A percentile compares a stretch with the other conserved stretches of the same genome.
Evolutionary conservation across 2,113 vertebrate genomes (phyloP).

Genomic region (Neolamprologus cancellatus): DNA sequence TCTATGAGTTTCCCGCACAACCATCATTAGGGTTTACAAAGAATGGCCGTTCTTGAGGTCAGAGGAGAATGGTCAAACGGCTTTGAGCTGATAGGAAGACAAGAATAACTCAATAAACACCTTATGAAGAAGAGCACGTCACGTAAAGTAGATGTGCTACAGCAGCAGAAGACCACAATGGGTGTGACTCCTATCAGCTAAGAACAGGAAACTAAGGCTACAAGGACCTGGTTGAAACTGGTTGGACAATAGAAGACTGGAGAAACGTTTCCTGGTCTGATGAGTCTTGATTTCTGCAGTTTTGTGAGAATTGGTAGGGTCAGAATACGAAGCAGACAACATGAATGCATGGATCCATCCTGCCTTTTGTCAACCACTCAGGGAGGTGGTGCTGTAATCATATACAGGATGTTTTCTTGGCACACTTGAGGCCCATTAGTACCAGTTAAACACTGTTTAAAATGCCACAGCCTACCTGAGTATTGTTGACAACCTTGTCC

Average conservation of each 20-base stretch:
- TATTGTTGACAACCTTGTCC: background rate
- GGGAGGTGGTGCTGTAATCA: fast-evolving
- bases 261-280: background rate
- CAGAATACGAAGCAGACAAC: fast-evolving
- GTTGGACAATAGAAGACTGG: fast-evolving
- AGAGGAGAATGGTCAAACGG: fast-evolving
- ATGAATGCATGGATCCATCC: background rate
- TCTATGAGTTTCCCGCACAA: background rate
- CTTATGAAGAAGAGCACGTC: fast-evolving
- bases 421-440: background rate
- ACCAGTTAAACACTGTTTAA: background rate
- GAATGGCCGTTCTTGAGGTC: fast-evolving
- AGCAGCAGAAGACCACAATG: background rate
- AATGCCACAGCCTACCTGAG: background rate
- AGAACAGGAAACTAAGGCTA: background rate
- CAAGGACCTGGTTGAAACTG: background rate
- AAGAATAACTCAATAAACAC: background rate
- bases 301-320: background rate
- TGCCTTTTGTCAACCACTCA: background rate
- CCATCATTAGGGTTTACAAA: background rate
- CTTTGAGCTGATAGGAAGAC: background rate
- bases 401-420: background rate
- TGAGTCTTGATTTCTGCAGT: background rate
- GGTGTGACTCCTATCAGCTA: background rate
- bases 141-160: background rate